A percentile compares a stretch with the other conserved stretches of the same genome.
Conservation (phyloP, 2,113 vertebrate genomes). For the Hippoglossus stenolepis region DNA sequence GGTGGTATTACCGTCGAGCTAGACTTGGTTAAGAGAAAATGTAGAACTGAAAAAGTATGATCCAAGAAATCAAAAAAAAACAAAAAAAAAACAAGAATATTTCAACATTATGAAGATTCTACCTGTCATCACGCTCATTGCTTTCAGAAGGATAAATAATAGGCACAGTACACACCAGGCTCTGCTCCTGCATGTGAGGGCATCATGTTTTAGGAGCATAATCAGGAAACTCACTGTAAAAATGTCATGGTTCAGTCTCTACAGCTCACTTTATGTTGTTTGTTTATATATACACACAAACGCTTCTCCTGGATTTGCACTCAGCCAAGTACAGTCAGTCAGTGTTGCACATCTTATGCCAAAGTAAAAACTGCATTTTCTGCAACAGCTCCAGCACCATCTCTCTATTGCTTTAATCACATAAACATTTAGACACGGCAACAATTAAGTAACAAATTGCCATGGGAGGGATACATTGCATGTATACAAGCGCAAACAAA, state of each 20-base stretch:
- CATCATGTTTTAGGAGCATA: conserved; percentile 28
- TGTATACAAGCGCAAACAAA: conserved; percentile 79
- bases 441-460: conserved; percentile 75
- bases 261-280: conserved; percentile 15
- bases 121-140: conserved; percentile 30
- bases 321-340: conserved; percentile 29
- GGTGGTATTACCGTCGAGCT: conserved; percentile 28
- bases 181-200: conserved; percentile 35
- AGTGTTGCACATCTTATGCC: conserved; percentile 28
- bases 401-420: conserved; percentile 81
- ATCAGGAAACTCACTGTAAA: conserved; percentile 31
- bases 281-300: not conserved
- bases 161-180: conserved; percentile 57
- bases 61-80: conserved; percentile 34
- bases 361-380: conserved; percentile 53
- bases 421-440: conserved; percentile 73
- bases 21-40: not conserved
- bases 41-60: not conserved
- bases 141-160: conserved; percentile 55
- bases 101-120: conserved; percentile 26
- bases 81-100: conserved; percentile 23
- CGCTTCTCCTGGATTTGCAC: conserved; percentile 10
- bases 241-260: not conserved
- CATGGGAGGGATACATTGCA: conserved; percentile 71
- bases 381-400: conserved; percentile 71